These are phyloP conservation scores for Agrotis ipsilon DNA, from an alignment of 2,888 invertebrate genomes.

Conservation along the genomic window DNA sequence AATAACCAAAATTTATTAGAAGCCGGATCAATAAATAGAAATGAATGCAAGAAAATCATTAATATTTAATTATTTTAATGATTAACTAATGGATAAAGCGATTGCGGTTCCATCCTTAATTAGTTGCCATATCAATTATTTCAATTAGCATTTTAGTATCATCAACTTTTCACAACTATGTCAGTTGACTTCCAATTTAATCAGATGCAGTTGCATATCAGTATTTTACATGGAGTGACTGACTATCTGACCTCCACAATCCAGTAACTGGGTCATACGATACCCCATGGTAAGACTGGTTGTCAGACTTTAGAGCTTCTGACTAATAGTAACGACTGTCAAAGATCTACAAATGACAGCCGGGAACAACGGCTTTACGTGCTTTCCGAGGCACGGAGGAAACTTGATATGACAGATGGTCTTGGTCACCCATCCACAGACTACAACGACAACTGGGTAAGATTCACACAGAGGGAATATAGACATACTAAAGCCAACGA, in stretches of 20 bases:
- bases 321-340: no score
- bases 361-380: no score
- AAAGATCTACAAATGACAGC: no score
- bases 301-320: no score
- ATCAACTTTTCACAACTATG: neutral
- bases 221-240: neutral
- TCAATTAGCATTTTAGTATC: neutral
- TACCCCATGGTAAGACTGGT: no score
- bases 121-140: neutral
- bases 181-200: neutral
- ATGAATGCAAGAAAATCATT: conserved; percentile 13
- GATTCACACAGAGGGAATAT: no score
- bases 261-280: neutral
- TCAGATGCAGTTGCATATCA: neutral
- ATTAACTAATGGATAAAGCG: conserved; percentile 5
- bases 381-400: no score
- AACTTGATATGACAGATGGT: no score
- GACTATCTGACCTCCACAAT: neutral
- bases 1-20: no score
- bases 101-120: conserved; percentile 11
- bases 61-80: conserved; percentile 3
- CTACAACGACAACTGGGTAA: no score
- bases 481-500: no score
- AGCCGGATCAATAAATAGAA: conserved; percentile 1
- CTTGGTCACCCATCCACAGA: no score